phyloP scores from a whole-genome alignment of 2,113 vertebrate species.

The Dasyornis broadbenti region DNA sequence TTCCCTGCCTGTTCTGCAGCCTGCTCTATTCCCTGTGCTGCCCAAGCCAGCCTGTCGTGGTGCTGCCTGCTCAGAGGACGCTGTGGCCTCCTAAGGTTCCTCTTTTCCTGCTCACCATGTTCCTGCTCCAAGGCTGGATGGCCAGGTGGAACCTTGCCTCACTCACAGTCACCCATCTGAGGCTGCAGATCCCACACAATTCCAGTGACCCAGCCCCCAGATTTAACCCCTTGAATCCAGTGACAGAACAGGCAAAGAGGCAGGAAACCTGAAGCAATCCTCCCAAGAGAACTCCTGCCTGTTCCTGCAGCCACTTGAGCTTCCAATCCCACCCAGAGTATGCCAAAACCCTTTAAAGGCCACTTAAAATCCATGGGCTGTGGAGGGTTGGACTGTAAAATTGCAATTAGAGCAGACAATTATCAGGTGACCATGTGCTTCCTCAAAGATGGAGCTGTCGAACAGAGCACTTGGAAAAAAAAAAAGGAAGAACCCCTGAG shows the following conservation, averaged over 20 bases:
- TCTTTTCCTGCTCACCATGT: background rate
- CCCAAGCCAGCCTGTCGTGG: background rate
- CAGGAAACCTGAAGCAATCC: background rate
- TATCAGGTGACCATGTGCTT: background rate
- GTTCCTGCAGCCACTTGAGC: background rate
- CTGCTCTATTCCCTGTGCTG: background rate
- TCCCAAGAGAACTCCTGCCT: background rate
- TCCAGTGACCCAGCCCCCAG: background rate
- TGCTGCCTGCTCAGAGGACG: background rate
- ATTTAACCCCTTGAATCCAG: background rate
- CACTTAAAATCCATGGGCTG: background rate
- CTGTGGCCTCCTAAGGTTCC: background rate
- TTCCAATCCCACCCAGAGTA: background rate
- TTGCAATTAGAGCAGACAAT: background rate
- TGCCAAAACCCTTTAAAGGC: background rate
- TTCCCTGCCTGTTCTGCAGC: background rate
- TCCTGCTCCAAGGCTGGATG: background rate
- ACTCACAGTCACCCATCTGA: background rate
- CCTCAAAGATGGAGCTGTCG: background rate
- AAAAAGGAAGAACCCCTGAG: background rate
- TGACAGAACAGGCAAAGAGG: background rate
- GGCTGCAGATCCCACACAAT: background rate
- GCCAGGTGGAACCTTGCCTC: background rate
- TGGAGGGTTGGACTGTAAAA: background rate
- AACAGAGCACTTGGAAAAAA: background rate